These are phyloP conservation scores for Xylota sylvarum DNA, from an alignment of 2,888 invertebrate species.

Conservation along the genomic window DNA sequence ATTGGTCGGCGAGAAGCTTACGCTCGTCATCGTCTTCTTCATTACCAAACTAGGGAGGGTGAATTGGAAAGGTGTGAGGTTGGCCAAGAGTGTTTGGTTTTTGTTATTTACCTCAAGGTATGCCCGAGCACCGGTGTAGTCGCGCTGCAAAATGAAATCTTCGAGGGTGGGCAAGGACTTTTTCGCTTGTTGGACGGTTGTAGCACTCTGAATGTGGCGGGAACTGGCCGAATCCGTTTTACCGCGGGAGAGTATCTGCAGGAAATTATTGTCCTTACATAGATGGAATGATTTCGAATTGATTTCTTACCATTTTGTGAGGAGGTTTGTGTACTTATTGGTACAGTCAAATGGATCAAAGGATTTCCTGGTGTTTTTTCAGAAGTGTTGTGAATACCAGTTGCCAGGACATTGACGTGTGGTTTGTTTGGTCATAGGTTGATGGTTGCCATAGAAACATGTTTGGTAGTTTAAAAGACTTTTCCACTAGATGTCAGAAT, in stretches of 20 bases:
- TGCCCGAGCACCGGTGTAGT: constrained; percentile 97
- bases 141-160: constrained; percentile 94
- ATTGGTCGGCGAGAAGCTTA: constrained; percentile 87
- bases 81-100: not conserved
- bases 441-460: not conserved
- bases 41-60: constrained; percentile 79
- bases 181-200: constrained; percentile 79
- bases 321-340: not conserved
- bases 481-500: not conserved
- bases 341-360: not conserved
- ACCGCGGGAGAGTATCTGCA: constrained; percentile 92
- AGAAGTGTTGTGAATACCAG: not conserved
- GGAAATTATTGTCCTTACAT: constrained; percentile 9
- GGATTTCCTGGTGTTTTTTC: not conserved
- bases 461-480: not conserved
- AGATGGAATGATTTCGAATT: not conserved
- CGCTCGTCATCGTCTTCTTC: constrained; percentile 80
- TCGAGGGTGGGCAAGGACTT: constrained; percentile 92
- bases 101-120: constrained; percentile 90
- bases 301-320: constrained; percentile 43
- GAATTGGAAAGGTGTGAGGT: not conserved
- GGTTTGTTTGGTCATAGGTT: not conserved
- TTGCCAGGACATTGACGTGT: not conserved
- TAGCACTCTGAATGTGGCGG: constrained; percentile 79
- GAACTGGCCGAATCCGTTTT: constrained; percentile 89